These are phyloP conservation scores for Plecturocebus donacophilus DNA, from an alignment of 2,113 vertebrate genomes.

Conservation along the genomic window DNA sequence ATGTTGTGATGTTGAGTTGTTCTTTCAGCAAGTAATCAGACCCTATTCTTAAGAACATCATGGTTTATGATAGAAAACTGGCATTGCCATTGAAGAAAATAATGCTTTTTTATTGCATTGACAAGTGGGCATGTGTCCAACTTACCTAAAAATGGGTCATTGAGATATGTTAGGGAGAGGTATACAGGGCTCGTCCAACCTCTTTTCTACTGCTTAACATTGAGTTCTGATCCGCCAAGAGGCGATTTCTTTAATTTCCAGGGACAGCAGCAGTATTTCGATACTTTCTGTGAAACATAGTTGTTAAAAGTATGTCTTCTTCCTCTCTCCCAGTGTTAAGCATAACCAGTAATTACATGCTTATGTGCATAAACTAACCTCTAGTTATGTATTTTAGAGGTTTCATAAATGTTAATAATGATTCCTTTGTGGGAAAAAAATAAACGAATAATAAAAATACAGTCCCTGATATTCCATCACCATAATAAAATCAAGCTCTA, in stretches of 20 bases:
- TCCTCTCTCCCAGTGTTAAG: neutral
- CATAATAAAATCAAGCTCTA: neutral
- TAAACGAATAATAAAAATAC: neutral
- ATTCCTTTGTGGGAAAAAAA: neutral
- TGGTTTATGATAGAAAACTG: neutral
- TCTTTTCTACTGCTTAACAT: neutral
- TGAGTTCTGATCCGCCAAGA: neutral
- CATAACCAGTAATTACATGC: neutral
- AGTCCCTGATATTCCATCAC: neutral
- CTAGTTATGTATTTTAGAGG: neutral
- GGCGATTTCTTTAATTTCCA: neutral
- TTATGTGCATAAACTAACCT: neutral
- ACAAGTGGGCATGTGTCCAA: neutral
- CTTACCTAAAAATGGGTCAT: neutral
- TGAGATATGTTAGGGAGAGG: neutral
- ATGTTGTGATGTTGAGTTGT: neutral
- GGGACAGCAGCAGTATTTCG: neutral
- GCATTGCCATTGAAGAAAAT: neutral
- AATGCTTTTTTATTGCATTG: neutral
- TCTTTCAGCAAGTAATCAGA: neutral
- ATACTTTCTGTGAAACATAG: neutral
- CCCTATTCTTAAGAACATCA: neutral
- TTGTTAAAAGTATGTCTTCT: neutral
- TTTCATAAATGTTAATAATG: neutral
- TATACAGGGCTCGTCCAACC: neutral